Evolutionary conservation across 2,797 vertebrate genomes (phyloP), one percentile per base, ranked within the genome.

Genomic region (Ficedula albicollis): DNA sequence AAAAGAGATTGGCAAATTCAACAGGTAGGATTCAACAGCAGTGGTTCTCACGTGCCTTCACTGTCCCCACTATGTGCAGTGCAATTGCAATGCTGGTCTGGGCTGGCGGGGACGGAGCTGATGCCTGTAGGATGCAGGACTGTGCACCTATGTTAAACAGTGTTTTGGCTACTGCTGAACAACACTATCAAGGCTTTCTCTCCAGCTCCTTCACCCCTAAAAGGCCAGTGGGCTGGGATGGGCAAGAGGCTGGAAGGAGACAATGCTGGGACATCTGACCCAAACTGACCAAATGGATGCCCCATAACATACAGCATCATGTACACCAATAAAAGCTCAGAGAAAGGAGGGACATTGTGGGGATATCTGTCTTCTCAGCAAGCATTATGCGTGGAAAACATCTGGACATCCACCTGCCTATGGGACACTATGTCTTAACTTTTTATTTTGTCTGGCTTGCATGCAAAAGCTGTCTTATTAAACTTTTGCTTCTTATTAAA

Each of bases 91-190:
- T 1, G 20, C 29, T 69, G 43, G 11, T 23, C 39, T 48, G 41
- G 26, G 29, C 60, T 54, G 25, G 13, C 1, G 3, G n/a, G 36
- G 36, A 51, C 10, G 51, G 54, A 93, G 74, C 0, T 56, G 83
- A 54, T 1, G 3, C 48, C 48, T 3, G 2, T 2, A 16, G 0
- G 12, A 17, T 10, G 36, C 49, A 32, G 38, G 32, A 66, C 62
- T 81, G 62, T 68, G 73, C 38, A 12, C 18, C 7, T 21, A 22
- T 27, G 34, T 46, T 56, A 6, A 51, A 43, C 19, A 22, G 15
- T 13, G 38, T 38, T 87, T 27, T 27, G 60, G 41, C 68, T 70
- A 2, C 60, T 14, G 29, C 41, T 67, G 49, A 51, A 51, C 48
- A 49, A 56, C 30, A 60, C 21, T 34, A n/a, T 6, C 34, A 32